Evolutionary conservation across 92 coral and sea anemone genomes (phyloP).

Genomic region (Palythoa grandis): DNA sequence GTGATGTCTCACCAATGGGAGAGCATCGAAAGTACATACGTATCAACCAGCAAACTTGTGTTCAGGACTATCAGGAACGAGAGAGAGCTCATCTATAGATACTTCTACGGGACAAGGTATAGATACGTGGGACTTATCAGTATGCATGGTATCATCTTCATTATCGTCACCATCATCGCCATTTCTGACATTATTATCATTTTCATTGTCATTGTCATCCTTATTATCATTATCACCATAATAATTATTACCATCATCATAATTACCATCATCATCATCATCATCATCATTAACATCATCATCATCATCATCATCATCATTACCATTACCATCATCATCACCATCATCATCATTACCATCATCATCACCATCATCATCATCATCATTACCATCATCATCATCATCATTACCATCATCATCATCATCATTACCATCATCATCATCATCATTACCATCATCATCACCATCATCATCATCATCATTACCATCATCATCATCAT

Average conservation of each 20-base stretch:
- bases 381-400: neutral
- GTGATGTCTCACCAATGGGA: slow-evolving; percentile 91
- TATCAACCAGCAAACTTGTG: slow-evolving; percentile 84
- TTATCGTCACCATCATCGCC: too few species aligned
- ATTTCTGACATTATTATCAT: neutral
- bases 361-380: neutral
- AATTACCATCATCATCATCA: neutral
- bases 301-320: slow-evolving; percentile 76
- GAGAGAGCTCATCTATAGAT: slow-evolving; percentile 94
- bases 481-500: too few species aligned
- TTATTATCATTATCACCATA: neutral
- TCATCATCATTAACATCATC: neutral
- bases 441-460: too few species aligned
- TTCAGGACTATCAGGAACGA: slow-evolving; percentile 89
- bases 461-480: too few species aligned
- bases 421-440: neutral
- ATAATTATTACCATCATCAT: neutral
- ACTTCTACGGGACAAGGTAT: slow-evolving; percentile 95
- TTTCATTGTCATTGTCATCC: neutral
- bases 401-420: neutral
- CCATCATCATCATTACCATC: neutral
- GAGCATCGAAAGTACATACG: slow-evolving; percentile 73
- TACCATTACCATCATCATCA: slow-evolving; percentile 57
- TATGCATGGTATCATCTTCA: too few species aligned
- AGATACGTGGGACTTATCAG: too few species aligned